Conservation (phyloP, 2,113 vertebrate species). For the Halichoeres trimaculatus region DNA sequence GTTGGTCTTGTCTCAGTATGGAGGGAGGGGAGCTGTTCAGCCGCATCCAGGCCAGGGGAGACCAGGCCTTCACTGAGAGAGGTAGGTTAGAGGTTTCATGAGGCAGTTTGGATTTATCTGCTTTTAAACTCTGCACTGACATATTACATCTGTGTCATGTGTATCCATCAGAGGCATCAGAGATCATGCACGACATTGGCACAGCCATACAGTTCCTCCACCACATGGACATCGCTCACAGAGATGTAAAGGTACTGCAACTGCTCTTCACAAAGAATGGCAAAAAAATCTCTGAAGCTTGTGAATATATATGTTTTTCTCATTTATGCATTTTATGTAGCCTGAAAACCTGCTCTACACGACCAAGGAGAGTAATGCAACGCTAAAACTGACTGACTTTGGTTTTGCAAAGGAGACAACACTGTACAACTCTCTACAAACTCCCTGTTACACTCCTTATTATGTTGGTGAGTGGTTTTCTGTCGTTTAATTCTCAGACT, state of each 20-base stretch:
- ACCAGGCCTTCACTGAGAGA: slow-evolving; percentile 81
- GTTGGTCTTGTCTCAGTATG: slow-evolving; percentile 72
- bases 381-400: slow-evolving; percentile 93
- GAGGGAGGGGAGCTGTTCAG: slow-evolving; percentile 81
- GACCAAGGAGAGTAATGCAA: slow-evolving; percentile 87
- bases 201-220: slow-evolving; percentile 92
- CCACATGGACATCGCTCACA: slow-evolving; percentile 90
- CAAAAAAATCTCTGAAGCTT: not conserved
- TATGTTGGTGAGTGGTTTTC: slow-evolving; percentile 70
- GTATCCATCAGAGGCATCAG: slow-evolving; percentile 88
- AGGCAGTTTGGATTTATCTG: not conserved
- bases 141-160: not conserved
- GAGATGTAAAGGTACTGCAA: slow-evolving; percentile 90
- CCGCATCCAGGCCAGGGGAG: slow-evolving; percentile 77
- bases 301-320: not conserved
- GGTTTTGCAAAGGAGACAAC: slow-evolving; percentile 96
- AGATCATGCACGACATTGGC: slow-evolving; percentile 93
- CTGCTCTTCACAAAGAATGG: not conserved
- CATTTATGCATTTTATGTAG: slow-evolving; percentile 46
- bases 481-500: not conserved
- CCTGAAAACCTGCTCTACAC: slow-evolving; percentile 96
- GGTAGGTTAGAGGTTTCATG: slow-evolving; percentile 50
- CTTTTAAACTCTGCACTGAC: not conserved
- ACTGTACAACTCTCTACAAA: slow-evolving; percentile 82
- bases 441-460: slow-evolving; percentile 78